Evolutionary conservation across 2,888 invertebrate species (phyloP), one percentile per base, ranked within the genome.

Genomic region (Drosophila meridionalis): DNA sequence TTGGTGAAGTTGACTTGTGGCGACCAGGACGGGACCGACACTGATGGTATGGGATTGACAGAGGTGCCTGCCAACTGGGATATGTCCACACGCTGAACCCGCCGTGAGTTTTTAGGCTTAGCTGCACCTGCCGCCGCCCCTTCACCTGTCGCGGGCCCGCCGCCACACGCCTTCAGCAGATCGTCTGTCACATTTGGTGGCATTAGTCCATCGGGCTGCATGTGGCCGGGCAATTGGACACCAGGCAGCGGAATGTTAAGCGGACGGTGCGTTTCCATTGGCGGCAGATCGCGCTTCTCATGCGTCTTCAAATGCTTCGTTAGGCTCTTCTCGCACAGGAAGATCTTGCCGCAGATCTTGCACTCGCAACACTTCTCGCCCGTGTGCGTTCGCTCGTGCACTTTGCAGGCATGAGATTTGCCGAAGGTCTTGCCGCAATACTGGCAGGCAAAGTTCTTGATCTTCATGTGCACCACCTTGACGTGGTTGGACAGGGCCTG

Each of bases 1-100:
- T 92, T 92, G 77, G 92, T 92, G 52, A 92, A 93, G 73, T 93
- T 92, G 3, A 93, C 90, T 60, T 92, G 92, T 2, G 92, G 92
- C 20, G 91, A 92, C 92, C 92, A 92, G 4, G 92, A 92, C 3
- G 92, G 92, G 57, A 92, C 91, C 3, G 92, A 88, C 1, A 92
- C 91, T 4, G 92, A 92, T 4, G 92, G 86, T 79, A 92, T 92
- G 11, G 92, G 92, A 77, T 92, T 92, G 1, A 92, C 92, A 20
- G 92, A 84, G 3, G 92, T 92, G 32, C 92, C 92, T 5, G 92
- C 92, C 40, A 92, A 62, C 36, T 92, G 90, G 1, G 92, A 83
- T 56, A 92, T 91, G 47, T 92, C 92, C 11, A 92, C 92, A 9
- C 92, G 90, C 53, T 92, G 91, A 4, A 92, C 92, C 9, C 92